These are phyloP conservation scores for Sebastes steindachneri DNA, from an alignment of 2,797 vertebrate genomes.

Conservation along the genomic window DNA sequence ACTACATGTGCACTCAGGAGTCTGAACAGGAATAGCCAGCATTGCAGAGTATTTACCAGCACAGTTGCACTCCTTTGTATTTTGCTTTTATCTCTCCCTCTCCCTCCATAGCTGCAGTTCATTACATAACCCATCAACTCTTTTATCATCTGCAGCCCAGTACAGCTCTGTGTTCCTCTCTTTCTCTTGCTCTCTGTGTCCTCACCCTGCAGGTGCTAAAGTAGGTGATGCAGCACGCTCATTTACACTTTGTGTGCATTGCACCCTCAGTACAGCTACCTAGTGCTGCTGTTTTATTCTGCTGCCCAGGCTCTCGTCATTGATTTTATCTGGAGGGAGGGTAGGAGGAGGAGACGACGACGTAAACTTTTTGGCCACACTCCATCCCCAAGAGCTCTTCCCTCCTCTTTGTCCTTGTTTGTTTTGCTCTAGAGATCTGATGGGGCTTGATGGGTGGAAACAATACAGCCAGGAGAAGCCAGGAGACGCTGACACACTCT, in stretches of 20 bases:
- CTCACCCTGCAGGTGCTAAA: constrained; percentile 24
- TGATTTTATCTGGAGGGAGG: constrained; percentile 51
- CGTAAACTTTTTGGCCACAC: constrained; percentile 33
- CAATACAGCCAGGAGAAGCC: constrained; percentile 25
- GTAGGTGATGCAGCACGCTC: constrained; percentile 20
- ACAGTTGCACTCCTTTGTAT: constrained; percentile 24
- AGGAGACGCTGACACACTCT: constrained; percentile 33
- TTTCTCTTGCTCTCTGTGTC: constrained; percentile 12
- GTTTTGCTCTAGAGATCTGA: constrained; percentile 29
- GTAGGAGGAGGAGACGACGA: background rate
- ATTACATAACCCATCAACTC: constrained; percentile 74
- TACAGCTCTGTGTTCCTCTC: constrained; percentile 21
- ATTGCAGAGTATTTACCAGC: constrained; percentile 28
- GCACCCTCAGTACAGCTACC: constrained; percentile 17
- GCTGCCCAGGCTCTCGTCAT: constrained; percentile 57
- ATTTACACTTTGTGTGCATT: constrained; percentile 43
- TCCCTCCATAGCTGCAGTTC: constrained; percentile 46
- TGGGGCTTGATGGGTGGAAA: constrained; percentile 44
- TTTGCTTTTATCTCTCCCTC: constrained; percentile 32
- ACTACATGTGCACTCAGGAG: background rate
- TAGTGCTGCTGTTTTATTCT: constrained; percentile 50
- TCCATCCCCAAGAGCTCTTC: constrained; percentile 31
- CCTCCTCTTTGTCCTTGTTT: constrained; percentile 28
- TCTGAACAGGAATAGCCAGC: constrained; percentile 2
- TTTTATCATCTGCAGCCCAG: constrained; percentile 59